Conservation (phyloP, 2,797 vertebrate genomes). For the Florisuga fusca region DNA sequence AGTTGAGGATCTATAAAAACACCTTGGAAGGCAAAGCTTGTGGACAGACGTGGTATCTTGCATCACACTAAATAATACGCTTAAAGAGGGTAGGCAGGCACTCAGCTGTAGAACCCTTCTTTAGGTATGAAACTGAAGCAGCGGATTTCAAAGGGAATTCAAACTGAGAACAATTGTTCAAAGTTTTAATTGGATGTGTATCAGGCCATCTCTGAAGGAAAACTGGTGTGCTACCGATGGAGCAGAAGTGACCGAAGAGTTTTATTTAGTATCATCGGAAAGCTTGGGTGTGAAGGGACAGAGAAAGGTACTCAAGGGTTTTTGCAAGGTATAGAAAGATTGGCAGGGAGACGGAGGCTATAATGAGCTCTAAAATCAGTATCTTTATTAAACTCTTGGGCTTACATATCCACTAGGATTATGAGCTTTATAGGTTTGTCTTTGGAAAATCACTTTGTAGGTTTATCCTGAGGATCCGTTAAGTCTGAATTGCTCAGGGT, state of each 20-base stretch:
- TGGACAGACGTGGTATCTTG: neutral
- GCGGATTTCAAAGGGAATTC: neutral
- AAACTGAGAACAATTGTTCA: neutral
- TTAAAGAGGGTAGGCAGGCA: neutral
- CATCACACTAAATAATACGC: neutral
- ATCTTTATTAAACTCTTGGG: neutral
- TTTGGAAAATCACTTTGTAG: neutral
- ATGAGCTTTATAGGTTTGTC: neutral
- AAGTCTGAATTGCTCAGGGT: neutral
- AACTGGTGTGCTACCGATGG: neutral
- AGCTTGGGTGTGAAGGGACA: neutral
- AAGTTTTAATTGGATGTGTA: neutral
- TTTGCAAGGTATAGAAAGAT: rapidly evolving
- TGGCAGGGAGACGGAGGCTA: neutral
- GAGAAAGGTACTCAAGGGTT: neutral
- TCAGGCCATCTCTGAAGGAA: neutral
- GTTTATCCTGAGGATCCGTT: neutral
- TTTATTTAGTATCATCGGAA: neutral
- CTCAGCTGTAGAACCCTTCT: neutral
- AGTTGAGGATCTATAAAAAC: neutral
- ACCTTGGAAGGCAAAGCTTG: neutral
- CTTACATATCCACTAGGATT: neutral
- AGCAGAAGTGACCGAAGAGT: neutral
- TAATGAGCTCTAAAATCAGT: neutral
- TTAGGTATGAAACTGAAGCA: neutral